Percentiles rank a stretch among this genome's conserved stretches.
phyloP scores from a whole-genome alignment of 2,797 vertebrate species.

The Paramormyrops hopkinsi region DNA sequence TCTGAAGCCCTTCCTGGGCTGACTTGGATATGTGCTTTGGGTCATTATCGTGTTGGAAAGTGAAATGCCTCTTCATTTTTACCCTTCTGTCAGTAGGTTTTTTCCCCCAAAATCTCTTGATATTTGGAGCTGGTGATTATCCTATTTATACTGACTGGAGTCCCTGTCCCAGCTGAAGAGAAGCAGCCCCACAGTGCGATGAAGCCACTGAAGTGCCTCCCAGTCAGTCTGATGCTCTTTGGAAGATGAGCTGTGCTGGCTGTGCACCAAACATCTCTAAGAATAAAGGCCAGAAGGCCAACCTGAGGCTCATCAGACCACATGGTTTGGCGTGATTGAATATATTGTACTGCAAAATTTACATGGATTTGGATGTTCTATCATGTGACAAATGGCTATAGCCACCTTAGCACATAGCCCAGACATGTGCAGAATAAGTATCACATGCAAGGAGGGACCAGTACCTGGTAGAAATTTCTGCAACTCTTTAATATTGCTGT shows the following conservation, averaged over 20 bases:
- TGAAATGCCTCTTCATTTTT: neutral
- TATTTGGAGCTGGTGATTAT: neutral
- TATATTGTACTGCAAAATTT: neutral
- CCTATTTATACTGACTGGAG: neutral
- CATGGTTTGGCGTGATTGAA: neutral
- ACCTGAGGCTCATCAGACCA: neutral
- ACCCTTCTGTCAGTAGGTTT: neutral
- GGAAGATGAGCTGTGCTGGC: neutral
- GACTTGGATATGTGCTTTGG: neutral
- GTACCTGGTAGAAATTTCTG: neutral
- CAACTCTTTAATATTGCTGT: neutral
- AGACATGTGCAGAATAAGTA: neutral
- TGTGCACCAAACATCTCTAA: neutral
- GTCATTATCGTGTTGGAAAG: neutral
- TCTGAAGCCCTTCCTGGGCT: neutral
- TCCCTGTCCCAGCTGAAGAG: neutral
- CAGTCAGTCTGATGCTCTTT: neutral
- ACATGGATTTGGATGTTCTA: neutral
- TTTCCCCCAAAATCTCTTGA: neutral
- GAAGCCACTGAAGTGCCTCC: neutral
- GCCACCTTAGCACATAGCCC: neutral
- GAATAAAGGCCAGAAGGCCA: neutral
- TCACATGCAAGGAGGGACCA: neutral
- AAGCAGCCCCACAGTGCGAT: neutral
- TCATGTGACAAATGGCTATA: neutral